Evolutionary conservation across 2,888 invertebrate species (phyloP).

Genomic region (Clivina fossor): DNA sequence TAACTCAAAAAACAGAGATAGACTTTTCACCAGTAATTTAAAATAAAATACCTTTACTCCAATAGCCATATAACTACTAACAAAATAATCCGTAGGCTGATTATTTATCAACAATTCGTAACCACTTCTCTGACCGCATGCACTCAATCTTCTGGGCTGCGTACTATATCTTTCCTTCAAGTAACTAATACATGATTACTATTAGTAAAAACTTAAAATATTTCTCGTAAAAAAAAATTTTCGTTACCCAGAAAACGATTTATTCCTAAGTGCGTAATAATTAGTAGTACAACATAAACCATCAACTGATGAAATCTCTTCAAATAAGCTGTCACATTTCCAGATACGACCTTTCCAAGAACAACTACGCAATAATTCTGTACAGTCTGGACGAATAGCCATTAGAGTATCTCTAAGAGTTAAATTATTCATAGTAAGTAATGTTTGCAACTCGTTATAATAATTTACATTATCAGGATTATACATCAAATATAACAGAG

Average conservation of each 20-base stretch:
- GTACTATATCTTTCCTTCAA: constrained; percentile 45
- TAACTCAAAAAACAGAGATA: constrained; percentile 3
- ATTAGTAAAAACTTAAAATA: constrained; percentile 1
- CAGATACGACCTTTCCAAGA: constrained; percentile 47
- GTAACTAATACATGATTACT: constrained; percentile 10
- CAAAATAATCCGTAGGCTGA: constrained; percentile 63
- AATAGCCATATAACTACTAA: constrained; percentile 61
- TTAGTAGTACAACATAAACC: constrained; percentile 68
- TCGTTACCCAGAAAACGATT: constrained; percentile 44
- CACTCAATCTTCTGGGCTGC: constrained; percentile 62
- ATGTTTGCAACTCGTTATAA: constrained; percentile 34
- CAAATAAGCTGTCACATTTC: constrained; percentile 46
- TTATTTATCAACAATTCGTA: constrained; percentile 62
- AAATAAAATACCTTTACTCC: constrained; percentile 59
- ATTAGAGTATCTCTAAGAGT: constrained; percentile 31
- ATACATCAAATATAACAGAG: constrained; percentile 10
- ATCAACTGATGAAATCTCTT: constrained; percentile 43
- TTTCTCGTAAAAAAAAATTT: not conserved
- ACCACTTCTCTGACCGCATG: constrained; percentile 70
- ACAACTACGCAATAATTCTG: constrained; percentile 44
- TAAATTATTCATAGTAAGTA: constrained; percentile 40
- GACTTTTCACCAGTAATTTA: not conserved
- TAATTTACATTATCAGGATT: constrained; percentile 6
- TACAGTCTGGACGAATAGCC: constrained; percentile 43
- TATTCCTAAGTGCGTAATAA: constrained; percentile 55